Evolutionary conservation across 2,888 invertebrate genomes (phyloP).

Genomic region (Idaea biselata): DNA sequence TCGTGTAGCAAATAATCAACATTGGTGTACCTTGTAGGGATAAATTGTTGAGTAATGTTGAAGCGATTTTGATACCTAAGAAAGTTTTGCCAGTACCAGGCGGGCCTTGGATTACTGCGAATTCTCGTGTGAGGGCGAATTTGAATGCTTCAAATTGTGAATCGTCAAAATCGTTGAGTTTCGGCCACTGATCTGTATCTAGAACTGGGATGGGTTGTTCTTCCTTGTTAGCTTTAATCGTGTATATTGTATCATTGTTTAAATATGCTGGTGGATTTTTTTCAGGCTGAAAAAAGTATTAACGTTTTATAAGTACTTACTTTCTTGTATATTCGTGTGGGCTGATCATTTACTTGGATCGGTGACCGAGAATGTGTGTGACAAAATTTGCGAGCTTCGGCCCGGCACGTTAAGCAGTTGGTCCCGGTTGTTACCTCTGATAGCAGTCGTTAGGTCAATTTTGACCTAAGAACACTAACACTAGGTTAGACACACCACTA

Average conservation of each 20-base stretch:
- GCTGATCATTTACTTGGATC: too few species aligned
- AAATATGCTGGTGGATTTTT: conserved; percentile 64
- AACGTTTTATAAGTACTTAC: neutral
- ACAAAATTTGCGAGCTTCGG: too few species aligned
- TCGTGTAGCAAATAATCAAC: conserved; percentile 90
- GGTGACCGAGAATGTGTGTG: too few species aligned
- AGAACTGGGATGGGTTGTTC: conserved; percentile 58
- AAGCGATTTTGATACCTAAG: conserved; percentile 87
- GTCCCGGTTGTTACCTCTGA: too few species aligned
- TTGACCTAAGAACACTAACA: too few species aligned
- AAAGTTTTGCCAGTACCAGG: conserved; percentile 94
- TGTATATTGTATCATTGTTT: conserved; percentile 53
- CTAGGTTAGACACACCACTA: too few species aligned
- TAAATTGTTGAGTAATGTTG: conserved; percentile 83
- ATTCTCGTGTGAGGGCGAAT: conserved; percentile 85
- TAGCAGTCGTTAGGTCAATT: too few species aligned
- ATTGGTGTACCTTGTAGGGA: conserved; percentile 82
- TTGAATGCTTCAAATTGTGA: conserved; percentile 85
- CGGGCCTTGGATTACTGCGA: conserved; percentile 91
- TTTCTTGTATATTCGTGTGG: too few species aligned
- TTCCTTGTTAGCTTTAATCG: conserved; percentile 36
- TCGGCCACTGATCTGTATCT: conserved; percentile 71
- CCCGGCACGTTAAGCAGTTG: too few species aligned
- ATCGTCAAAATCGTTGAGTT: conserved; percentile 78
- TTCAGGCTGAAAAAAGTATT: conserved; percentile 45